Conservation (phyloP, 92 coral and sea anemone genomes). For the Parazoanthus darwini region DNA sequence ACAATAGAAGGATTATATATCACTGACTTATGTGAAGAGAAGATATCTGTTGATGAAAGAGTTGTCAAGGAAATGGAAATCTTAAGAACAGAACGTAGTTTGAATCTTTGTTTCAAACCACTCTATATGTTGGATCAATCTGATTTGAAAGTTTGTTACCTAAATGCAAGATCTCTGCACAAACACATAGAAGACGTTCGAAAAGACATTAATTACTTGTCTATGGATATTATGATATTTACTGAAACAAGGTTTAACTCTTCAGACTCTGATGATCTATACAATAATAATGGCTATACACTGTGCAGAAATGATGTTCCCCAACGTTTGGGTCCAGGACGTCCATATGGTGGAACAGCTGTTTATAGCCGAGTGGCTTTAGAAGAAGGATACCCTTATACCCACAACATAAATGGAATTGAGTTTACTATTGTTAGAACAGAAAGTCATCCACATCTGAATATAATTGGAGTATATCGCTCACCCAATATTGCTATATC, state of each 20-base stretch:
- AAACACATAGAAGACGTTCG: slow-evolving; percentile 49
- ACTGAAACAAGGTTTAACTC: slow-evolving; percentile 39
- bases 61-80: neutral
- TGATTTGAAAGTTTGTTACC: neutral
- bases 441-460: slow-evolving; percentile 4
- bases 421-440: neutral
- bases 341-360: slow-evolving; percentile 57
- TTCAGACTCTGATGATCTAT: slow-evolving; percentile 47
- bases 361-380: slow-evolving; percentile 49
- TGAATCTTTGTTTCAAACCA: no score
- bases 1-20: slow-evolving; percentile 44
- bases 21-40: slow-evolving; percentile 35
- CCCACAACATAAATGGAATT: slow-evolving; percentile 54
- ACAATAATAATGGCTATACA: slow-evolving; percentile 52
- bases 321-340: slow-evolving; percentile 36
- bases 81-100: slow-evolving; percentile 26
- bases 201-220: slow-evolving; percentile 47
- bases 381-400: slow-evolving; percentile 46
- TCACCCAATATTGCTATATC: slow-evolving; percentile 38
- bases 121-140: no score
- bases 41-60: slow-evolving; percentile 21
- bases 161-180: neutral
- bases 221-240: slow-evolving; percentile 43
- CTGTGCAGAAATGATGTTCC: slow-evolving; percentile 54
- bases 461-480: slow-evolving; percentile 35